Evolutionary conservation across 1,140 invertebrate genomes (phyloP).

Genomic region (Diabrotica virgifera): DNA sequence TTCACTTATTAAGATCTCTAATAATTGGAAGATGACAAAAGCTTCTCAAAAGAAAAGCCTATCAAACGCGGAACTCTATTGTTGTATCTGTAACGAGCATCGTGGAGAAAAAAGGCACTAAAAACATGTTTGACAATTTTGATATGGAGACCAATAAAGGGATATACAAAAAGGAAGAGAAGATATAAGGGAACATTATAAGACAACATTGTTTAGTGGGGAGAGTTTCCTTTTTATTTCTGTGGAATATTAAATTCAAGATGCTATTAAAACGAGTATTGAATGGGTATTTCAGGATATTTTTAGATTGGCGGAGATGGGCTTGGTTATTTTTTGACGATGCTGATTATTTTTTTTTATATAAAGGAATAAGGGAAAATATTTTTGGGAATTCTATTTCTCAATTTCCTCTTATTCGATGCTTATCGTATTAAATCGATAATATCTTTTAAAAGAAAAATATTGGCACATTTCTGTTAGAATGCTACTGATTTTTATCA

Average conservation of each 20-base stretch:
- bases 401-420: too few species aligned
- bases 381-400: too few species aligned
- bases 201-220: slow-evolving; percentile 2
- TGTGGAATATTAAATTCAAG: neutral
- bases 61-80: neutral
- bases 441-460: too few species aligned
- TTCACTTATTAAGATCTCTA: slow-evolving; percentile 6
- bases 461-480: too few species aligned
- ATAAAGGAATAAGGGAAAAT: too few species aligned
- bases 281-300: neutral
- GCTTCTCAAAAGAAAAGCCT: neutral
- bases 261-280: neutral
- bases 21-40: slow-evolving; percentile 1
- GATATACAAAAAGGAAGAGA: neutral
- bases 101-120: neutral
- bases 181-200: neutral
- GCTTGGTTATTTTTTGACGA: too few species aligned
- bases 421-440: too few species aligned
- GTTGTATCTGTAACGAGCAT: neutral
- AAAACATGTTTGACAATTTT: slow-evolving; percentile 3
- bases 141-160: neutral
- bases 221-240: neutral
- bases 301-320: neutral
- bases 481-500: too few species aligned
- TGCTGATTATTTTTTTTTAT: too few species aligned